Evolutionary conservation across 2,113 vertebrate species (phyloP).

Genomic region (Microcebus jonahi): DNA sequence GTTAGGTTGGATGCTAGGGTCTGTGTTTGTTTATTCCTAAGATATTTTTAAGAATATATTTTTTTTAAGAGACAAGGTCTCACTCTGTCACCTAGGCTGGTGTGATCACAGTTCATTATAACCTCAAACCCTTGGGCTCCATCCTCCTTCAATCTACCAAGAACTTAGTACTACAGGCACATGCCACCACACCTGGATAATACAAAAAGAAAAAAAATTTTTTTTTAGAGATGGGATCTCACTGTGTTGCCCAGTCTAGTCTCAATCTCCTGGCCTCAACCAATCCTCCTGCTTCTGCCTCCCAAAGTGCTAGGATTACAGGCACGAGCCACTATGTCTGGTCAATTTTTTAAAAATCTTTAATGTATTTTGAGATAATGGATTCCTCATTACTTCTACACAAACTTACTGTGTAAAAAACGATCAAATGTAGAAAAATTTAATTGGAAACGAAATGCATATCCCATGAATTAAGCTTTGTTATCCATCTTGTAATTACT

Average conservation of each 20-base stretch:
- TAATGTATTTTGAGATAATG: slow-evolving; percentile 90
- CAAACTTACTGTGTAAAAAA: slow-evolving; percentile 91
- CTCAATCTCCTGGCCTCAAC: background rate
- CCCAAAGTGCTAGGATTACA: background rate
- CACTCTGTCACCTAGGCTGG: background rate
- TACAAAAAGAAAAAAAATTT: background rate
- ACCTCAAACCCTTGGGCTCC: background rate
- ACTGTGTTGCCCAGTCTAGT: background rate
- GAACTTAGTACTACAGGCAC: background rate
- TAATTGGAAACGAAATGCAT: background rate
- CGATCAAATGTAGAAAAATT: background rate
- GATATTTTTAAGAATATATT: slow-evolving; percentile 83
- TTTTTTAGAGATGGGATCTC: background rate
- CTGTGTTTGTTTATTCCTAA: slow-evolving; percentile 90
- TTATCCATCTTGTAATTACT: background rate
- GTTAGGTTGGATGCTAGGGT: slow-evolving; percentile 91
- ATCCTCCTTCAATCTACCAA: too few species aligned
- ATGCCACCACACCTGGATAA: background rate
- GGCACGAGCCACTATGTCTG: too few species aligned
- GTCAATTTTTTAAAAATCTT: slow-evolving; percentile 85
- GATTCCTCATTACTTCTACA: slow-evolving; percentile 90
- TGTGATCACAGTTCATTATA: background rate
- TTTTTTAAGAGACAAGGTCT: background rate
- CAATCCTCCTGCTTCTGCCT: background rate
- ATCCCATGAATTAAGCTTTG: background rate